phyloP scores from a whole-genome alignment of 2,797 vertebrate genomes.

The Hydrophis major region DNA sequence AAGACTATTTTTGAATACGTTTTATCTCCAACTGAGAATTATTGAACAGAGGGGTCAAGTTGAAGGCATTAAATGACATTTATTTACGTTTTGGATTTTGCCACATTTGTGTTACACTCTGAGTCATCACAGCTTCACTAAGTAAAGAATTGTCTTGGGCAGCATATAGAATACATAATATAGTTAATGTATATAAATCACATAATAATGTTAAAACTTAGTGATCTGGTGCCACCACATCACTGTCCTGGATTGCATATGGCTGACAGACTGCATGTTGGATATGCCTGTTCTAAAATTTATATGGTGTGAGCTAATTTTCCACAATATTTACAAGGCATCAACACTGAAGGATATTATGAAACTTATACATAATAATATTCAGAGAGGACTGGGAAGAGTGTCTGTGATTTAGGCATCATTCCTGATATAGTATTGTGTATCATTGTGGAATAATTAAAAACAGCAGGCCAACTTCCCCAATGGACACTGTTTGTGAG shows the following conservation, averaged over 20 bases:
- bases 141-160: background rate
- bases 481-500: background rate
- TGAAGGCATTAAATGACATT: too few relatives aligned
- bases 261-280: background rate
- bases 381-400: background rate
- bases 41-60: too few relatives aligned
- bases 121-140: background rate
- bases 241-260: background rate
- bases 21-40: too few relatives aligned
- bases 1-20: too few relatives aligned
- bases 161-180: background rate
- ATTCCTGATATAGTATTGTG: background rate
- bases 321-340: background rate
- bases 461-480: background rate
- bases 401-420: background rate
- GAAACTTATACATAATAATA: background rate
- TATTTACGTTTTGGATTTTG: too few relatives aligned
- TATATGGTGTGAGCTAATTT: background rate
- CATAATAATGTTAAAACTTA: background rate
- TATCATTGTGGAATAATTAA: background rate
- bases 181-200: background rate
- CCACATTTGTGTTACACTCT: too few relatives aligned
- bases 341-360: background rate
- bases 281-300: background rate
- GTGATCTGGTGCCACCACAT: background rate